phyloP scores from a whole-genome alignment of 2,797 vertebrate genomes.

The Sebastes itinus region DNA sequence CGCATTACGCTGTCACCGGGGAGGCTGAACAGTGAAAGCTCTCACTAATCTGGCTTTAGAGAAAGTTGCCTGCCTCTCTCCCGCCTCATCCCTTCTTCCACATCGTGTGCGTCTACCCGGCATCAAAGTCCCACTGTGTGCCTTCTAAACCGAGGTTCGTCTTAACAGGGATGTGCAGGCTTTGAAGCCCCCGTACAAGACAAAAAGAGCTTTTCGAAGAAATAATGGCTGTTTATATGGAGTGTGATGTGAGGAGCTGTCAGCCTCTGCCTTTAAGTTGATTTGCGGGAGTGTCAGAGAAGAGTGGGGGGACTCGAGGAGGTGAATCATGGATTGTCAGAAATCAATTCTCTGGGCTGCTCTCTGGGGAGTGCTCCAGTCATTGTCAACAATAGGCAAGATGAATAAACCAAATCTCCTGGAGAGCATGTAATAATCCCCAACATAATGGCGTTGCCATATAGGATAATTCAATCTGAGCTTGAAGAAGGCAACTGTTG shows the following conservation, averaged over 20 bases:
- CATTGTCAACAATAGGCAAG: conserved; percentile 73
- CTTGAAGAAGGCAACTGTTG: conserved; percentile 69
- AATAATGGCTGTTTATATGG: conserved; percentile 83
- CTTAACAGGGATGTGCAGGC: conserved; percentile 55
- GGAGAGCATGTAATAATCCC: conserved; percentile 78
- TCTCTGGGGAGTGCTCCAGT: conserved; percentile 76
- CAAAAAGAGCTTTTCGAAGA: conserved; percentile 80
- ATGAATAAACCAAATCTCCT: conserved; percentile 82
- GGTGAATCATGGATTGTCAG: conserved; percentile 82
- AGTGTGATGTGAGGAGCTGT: conserved; percentile 77
- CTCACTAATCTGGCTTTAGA: conserved; percentile 41
- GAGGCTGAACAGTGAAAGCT: conserved; percentile 20
- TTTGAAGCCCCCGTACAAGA: conserved; percentile 74
- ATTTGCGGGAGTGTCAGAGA: conserved; percentile 80
- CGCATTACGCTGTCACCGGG: background rate
- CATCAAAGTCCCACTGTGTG: conserved; percentile 63
- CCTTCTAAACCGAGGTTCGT: conserved; percentile 53
- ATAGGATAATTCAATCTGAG: conserved; percentile 77
- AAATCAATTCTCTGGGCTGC: conserved; percentile 81
- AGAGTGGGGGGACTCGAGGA: conserved; percentile 68
- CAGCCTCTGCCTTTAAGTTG: conserved; percentile 80
- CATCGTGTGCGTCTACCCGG: conserved; percentile 7
- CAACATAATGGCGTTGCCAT: conserved; percentile 69
- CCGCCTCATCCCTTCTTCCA: conserved; percentile 10
- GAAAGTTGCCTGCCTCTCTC: conserved; percentile 22